These are phyloP conservation scores for Scylla paramamosain DNA, from an alignment of 1,140 invertebrate genomes.

Conservation along the genomic window DNA sequence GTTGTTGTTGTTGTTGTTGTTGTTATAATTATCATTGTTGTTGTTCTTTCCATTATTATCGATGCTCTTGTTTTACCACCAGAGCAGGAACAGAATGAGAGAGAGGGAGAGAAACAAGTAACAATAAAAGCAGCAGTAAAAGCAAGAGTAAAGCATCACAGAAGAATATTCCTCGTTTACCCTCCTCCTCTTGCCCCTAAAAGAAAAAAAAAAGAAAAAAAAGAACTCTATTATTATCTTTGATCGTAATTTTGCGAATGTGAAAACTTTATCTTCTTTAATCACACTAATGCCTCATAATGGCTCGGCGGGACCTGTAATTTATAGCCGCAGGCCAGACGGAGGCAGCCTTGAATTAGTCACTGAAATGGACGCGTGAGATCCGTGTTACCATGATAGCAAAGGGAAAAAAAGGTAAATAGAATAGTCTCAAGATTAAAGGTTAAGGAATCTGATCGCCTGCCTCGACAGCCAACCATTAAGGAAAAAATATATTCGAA, in stretches of 20 bases:
- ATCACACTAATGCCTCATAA: slow-evolving; percentile 23
- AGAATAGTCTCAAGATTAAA: too few species aligned
- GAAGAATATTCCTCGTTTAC: background rate
- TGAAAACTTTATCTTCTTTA: slow-evolving; percentile 24
- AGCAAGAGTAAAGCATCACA: background rate
- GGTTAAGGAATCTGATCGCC: too few species aligned
- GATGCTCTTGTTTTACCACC: too few species aligned
- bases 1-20: too few species aligned
- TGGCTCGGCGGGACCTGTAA: background rate
- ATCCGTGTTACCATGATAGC: background rate
- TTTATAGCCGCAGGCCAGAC: background rate
- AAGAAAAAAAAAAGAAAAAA: too few species aligned
- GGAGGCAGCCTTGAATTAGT: background rate
- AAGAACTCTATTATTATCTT: background rate
- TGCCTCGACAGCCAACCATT: too few species aligned
- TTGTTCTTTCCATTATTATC: too few species aligned
- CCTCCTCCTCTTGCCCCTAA: background rate
- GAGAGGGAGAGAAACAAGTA: too few species aligned
- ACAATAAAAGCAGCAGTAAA: background rate
- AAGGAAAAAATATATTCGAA: too few species aligned
- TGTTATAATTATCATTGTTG: too few species aligned
- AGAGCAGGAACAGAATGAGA: too few species aligned
- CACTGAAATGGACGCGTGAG: slow-evolving; percentile 18
- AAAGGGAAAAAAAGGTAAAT: background rate
- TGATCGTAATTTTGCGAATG: slow-evolving; percentile 13